Evolutionary conservation across 2,113 vertebrate genomes (phyloP).

Genomic region (Ranitomeya imitator): DNA sequence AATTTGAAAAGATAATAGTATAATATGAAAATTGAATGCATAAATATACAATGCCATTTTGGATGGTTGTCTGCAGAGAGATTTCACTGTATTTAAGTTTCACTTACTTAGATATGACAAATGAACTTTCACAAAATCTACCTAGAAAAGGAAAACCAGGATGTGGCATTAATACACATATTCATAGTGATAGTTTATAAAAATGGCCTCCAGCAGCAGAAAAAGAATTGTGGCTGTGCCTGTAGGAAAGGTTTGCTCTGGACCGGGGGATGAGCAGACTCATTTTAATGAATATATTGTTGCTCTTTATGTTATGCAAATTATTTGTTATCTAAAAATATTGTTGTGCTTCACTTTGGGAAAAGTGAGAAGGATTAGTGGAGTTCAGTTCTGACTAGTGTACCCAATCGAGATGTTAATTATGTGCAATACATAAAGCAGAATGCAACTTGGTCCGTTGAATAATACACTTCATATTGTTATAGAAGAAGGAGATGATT

Average conservation of each 20-base stretch:
- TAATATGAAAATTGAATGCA: too few relatives aligned
- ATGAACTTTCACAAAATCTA: not conserved
- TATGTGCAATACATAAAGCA: not conserved
- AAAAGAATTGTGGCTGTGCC: not conserved
- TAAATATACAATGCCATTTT: too few relatives aligned
- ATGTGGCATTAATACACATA: not conserved
- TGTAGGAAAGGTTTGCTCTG: not conserved
- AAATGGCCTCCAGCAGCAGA: constrained; percentile 1
- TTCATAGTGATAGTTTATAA: not conserved
- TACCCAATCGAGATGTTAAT: not conserved
- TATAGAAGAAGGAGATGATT: not conserved
- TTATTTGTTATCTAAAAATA: not conserved
- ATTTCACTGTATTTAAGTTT: too few relatives aligned
- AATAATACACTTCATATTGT: constrained; percentile 18
- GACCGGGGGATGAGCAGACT: not conserved
- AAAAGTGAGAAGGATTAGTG: not conserved
- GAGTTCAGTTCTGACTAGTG: not conserved
- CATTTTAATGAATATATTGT: not conserved
- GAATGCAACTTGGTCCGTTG: not conserved
- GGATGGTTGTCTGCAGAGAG: too few relatives aligned
- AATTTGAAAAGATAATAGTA: too few relatives aligned
- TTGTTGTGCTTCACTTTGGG: not conserved
- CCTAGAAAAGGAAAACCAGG: not conserved
- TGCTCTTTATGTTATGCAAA: not conserved
- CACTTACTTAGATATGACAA: not conserved